Conservation (phyloP, 2,888 invertebrate species). For the Conistra vaccinii region DNA sequence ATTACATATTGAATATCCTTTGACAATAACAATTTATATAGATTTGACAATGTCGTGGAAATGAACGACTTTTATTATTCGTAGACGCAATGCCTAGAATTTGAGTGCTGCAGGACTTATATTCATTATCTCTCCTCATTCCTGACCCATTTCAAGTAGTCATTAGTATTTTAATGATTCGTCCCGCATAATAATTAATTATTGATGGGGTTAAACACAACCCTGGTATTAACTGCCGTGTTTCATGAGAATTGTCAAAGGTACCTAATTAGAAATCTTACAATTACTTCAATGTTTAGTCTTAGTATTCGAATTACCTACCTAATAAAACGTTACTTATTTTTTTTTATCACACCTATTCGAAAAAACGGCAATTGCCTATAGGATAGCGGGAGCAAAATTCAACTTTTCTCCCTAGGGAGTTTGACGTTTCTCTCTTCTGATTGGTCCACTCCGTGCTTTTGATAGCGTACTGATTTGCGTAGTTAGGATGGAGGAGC, state of each 20-base stretch:
- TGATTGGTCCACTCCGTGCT: too few relatives aligned
- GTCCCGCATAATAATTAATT: background rate
- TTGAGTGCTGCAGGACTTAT: background rate
- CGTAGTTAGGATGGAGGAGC: too few relatives aligned
- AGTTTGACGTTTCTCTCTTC: too few relatives aligned
- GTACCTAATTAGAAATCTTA: background rate
- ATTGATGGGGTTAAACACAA: background rate
- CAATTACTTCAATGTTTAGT: slow-evolving; percentile 80
- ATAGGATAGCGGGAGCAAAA: too few relatives aligned
- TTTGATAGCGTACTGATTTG: too few relatives aligned
- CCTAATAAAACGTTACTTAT: background rate
- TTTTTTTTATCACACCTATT: too few relatives aligned
- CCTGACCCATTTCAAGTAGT: background rate
- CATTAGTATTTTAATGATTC: background rate
- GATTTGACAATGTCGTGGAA: background rate
- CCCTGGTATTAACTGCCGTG: background rate
- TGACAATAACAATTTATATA: background rate
- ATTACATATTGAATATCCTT: background rate
- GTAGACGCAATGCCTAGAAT: background rate
- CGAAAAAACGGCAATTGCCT: too few relatives aligned
- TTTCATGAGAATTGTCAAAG: background rate
- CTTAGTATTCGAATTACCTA: slow-evolving; percentile 19
- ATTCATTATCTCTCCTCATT: background rate
- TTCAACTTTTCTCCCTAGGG: too few relatives aligned
- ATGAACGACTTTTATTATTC: too few relatives aligned